Base-by-base conservation (phyloP, 1,140 invertebrate genomes). In the Helicoverpa armigera region DNA sequence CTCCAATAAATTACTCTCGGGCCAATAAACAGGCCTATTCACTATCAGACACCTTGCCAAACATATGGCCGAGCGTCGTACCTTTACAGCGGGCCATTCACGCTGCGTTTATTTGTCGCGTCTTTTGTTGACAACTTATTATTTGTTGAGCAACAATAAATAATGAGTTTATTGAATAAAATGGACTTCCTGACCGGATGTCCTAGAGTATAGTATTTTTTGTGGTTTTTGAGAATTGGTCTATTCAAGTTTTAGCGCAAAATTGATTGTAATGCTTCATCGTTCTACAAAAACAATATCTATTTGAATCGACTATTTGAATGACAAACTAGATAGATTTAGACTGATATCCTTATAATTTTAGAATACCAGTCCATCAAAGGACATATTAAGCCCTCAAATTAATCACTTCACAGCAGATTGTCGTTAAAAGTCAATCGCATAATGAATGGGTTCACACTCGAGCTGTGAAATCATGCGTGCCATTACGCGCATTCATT, bases 401-500 rank as follows among this genome's bases (percentile, higher is more conserved):
- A 5, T 61, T 29, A 61, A 61, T 31, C 23, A 5, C 11, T 61
- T 10, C 13, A n/a, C 23, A 56, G 43, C 9, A 18, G 31, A 73
- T 18, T 56, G 31, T 58, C 53, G 70, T 75, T 51, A 50, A 63
- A 80, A 73, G n/a, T 79, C 31, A 72, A 35, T 72, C 69, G 58
- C 60, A 61, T 29, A 63, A 67, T 82, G 75, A 82, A 82, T 82
- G 54, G 61, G 16, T 2, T 12, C 16, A n/a, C 16, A 69, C 23
- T 43, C 13, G 2, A 56, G 65, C 48, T 18, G 51, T 16, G 63
- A 77, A 79, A 82, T 83, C 70, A 82, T 77, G 80, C 82, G 79
- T 72, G 18, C 76, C 79, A 82, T 83, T 82, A 56, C 63, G 51
- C 75, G 18, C 56, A 79, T 75, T 80, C 73, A 85, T 63, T 75